These are phyloP conservation scores for Ficedula albicollis DNA, from an alignment of 2,797 vertebrate species.

Conservation along the genomic window DNA sequence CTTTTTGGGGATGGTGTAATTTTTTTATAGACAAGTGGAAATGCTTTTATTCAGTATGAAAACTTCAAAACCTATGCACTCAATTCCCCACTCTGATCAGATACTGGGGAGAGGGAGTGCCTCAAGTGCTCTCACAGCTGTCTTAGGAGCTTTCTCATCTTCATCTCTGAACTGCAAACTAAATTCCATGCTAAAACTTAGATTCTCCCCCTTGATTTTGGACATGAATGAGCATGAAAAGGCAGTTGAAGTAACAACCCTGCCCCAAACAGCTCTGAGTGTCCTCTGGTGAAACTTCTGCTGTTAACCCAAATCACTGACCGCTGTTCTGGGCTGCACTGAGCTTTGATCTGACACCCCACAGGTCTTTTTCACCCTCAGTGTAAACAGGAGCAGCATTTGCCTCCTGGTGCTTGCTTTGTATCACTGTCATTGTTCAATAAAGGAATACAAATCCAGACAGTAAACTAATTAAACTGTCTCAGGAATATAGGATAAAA, in stretches of 20 bases:
- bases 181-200: neutral
- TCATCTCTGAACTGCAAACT: neutral
- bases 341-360: neutral
- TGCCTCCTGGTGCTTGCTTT: neutral
- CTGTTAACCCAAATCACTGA: neutral
- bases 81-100: neutral
- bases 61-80: neutral
- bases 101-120: neutral
- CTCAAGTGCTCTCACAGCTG: neutral
- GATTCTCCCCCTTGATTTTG: neutral
- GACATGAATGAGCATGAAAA: neutral
- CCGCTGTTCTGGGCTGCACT: neutral
- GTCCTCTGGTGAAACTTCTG: neutral
- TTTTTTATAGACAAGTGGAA: neutral
- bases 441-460: slow-evolving; percentile 29
- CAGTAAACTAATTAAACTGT: slow-evolving; percentile 28
- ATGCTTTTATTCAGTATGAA: neutral
- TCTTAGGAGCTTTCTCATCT: neutral
- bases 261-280: neutral
- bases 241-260: neutral
- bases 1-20: neutral
- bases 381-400: neutral
- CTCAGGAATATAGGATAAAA: neutral
- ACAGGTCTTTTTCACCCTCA: neutral
- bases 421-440: neutral